Percentiles rank a stretch among this genome's conserved stretches.
These are phyloP conservation scores for Zaprionus vittiger DNA, from an alignment of 1,140 invertebrate genomes.

Conservation along the genomic window DNA sequence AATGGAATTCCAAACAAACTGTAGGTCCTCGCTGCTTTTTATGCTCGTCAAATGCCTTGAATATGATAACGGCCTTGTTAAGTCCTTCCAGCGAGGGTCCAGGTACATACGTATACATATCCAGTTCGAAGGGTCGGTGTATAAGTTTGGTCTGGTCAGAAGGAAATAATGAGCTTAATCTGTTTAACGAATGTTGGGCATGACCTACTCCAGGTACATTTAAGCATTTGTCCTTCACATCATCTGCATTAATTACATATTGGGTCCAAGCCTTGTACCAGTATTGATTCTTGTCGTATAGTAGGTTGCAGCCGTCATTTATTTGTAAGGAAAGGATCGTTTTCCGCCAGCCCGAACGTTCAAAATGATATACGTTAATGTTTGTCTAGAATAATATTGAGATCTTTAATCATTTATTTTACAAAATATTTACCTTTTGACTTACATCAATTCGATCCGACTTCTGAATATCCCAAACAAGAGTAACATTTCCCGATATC, in stretches of 20 bases:
- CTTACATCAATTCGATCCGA: slow-evolving; percentile 20
- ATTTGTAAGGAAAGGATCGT: neutral
- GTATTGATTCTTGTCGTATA: slow-evolving; percentile 37
- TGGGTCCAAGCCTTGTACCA: slow-evolving; percentile 25
- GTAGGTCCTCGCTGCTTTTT: neutral
- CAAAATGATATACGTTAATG: neutral
- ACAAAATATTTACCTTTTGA: too few species aligned
- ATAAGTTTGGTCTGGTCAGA: slow-evolving; percentile 1
- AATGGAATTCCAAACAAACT: neutral
- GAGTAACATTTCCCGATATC: slow-evolving; percentile 3
- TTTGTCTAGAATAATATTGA: neutral
- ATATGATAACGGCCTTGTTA: neutral
- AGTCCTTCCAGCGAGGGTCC: neutral
- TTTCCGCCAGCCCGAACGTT: slow-evolving; percentile 24
- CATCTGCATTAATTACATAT: slow-evolving; percentile 20
- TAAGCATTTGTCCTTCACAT: slow-evolving; percentile 26
- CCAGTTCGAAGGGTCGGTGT: neutral
- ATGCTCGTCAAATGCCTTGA: neutral
- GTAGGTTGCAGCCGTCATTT: neutral
- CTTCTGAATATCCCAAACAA: slow-evolving; percentile 10
- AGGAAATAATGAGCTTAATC: neutral
- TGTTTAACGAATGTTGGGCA: neutral
- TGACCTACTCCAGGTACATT: slow-evolving; percentile 37
- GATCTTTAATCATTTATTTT: neutral
- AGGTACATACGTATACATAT: neutral